Evolutionary conservation across 1,140 invertebrate species (phyloP).

Genomic region (Gonatopus flavifemur): DNA sequence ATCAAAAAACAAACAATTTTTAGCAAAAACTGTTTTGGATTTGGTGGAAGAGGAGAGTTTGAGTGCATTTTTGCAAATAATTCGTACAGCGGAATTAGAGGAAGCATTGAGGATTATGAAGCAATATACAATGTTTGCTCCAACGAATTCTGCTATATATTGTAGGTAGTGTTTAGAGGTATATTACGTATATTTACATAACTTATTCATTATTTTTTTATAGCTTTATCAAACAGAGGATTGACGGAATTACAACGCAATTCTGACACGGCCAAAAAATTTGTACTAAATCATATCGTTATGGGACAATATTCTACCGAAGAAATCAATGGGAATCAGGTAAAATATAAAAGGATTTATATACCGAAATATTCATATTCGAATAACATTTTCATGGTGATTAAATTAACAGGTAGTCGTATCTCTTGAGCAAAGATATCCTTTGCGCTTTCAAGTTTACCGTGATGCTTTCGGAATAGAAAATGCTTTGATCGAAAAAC

Average conservation of each 20-base stretch:
- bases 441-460: constrained; percentile 49
- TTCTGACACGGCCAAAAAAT: not conserved
- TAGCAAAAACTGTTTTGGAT: constrained; percentile 2
- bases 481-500: constrained; percentile 51
- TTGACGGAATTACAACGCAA: not conserved
- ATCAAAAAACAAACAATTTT: not conserved
- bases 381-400: not conserved
- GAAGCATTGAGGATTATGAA: constrained; percentile 49
- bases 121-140: constrained; percentile 60
- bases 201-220: too few relatives aligned
- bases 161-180: too few relatives aligned
- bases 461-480: constrained; percentile 41
- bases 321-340: constrained; percentile 8
- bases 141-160: constrained; percentile 59
- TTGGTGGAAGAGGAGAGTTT: not conserved
- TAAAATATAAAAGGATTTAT: too few relatives aligned
- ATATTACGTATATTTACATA: too few relatives aligned
- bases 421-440: constrained; percentile 51
- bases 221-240: not conserved
- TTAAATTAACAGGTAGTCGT: not conserved
- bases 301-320: constrained; percentile 1
- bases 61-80: constrained; percentile 43
- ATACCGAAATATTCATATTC: too few relatives aligned
- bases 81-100: constrained; percentile 51
- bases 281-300: constrained; percentile 6